Evolutionary conservation across 1,140 invertebrate genomes (phyloP), one percentile per base, ranked within the genome.

Genomic region (Diplogasteroides magnus): DNA sequence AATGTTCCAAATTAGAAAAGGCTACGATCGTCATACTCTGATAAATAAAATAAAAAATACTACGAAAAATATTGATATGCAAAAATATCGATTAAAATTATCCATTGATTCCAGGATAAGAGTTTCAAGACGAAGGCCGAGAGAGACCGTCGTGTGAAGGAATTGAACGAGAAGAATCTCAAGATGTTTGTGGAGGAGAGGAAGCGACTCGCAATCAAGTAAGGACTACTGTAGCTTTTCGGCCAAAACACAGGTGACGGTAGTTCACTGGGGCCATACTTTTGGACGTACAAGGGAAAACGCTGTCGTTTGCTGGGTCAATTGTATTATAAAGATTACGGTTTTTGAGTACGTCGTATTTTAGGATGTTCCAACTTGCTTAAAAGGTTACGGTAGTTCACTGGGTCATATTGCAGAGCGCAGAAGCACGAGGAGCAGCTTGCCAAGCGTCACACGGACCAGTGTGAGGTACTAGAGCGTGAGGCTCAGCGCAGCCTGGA

Each of bases 141-240:
- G 80, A 92, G 94, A 78, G 97, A 99, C 78, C 86, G 87, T 77
- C 80, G 88, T 55, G 83, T 88, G 55, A 87, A 93, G 71, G 96
- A 99, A 84, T 92, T 98, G 78, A 96, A 97, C 80, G 93, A 97
- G 79, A 98, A 97, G 82, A 98, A 98, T 83, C 95, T 94, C 23
- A 98, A 98, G 84, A 93, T 94, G 78, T 99, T 99, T 81, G 91
- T 98, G 86, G 96, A 99, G 78, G 95, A 99, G 84, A 87, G 93
- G 62, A 97, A 92, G 80, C 84, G 87, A 32, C 85, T 87, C n/a
- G 90, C 90, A 65, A 91, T 93, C 76, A 91, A 94, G 77, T 74
- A 27, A 60, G 72, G 61, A 29, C 23, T 48, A 29, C 1, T 27
- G 23, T 67, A 23, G 57, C 15, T 25, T 31, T 27, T 57, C 32